Base-by-base conservation (phyloP, 2,797 vertebrate species). In the Euphonia xanthogaster region DNA sequence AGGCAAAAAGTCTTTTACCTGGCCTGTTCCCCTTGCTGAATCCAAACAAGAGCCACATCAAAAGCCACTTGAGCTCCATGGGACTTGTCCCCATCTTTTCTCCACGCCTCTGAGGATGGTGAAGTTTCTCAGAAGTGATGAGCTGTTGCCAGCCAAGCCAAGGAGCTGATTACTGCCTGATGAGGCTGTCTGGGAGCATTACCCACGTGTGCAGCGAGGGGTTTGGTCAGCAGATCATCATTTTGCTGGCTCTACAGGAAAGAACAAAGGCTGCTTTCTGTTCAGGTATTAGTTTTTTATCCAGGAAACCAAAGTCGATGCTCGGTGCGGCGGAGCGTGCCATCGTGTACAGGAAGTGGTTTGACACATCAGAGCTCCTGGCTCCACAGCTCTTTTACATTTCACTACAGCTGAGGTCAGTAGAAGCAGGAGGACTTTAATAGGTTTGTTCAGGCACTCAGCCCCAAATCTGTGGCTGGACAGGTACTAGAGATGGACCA, bases 11-110 rank as follows among this genome's bases (percentile, higher is more conserved):
- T 44, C 47, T 60, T 86, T 97, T 97, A 97, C 96, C 96, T 96
- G 33, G 10, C 45, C 54, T 18, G 8, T 9, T 53, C 37, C 37
- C 85, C 70, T 22, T 78, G 95, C 81, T 0, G 8, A 51, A 93
- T 96, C 93, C 94, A 81, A 96, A 33, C 47, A 94, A 84, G 91
- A 94, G 92, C 95, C 95, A 95, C 93, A 93, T 94, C 94, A 96
- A 95, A 96, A 97, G 82, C 76, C 48, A 88, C 76, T n/a, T 88
- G 85, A 70, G 55, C 79, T 91, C 91, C 94, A 91, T 84, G 85
- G 85, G 48, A 53, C 72, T 91, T n/a, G 44, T 80, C 95, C 91
- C 75, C 85, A 89, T 88, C 89, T 73, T 90, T 73, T 73, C 55
- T 58, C 66, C 3, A 2, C 66, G 33, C 20, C 6, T 1, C 85